Conservation (phyloP, 2,888 invertebrate genomes). For the Pogonocherus hispidulus region DNA sequence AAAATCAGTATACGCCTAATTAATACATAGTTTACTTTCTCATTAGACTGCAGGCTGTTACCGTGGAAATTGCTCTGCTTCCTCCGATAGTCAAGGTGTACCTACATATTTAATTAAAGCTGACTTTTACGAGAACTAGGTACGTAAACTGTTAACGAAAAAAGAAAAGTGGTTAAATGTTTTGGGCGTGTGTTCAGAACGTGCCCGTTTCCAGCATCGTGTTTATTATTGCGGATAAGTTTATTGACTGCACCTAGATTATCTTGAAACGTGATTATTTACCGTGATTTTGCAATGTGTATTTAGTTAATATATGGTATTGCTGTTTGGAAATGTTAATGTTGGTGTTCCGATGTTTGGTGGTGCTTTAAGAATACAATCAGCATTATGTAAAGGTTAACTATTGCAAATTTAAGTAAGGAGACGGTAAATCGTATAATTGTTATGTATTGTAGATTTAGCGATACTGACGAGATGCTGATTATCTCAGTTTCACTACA, state of each 20-base stretch:
- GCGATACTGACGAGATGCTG: too few relatives aligned
- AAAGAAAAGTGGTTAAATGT: slow-evolving; percentile 19
- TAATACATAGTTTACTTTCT: not conserved
- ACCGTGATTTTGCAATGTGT: slow-evolving; percentile 1
- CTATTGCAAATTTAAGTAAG: too few relatives aligned
- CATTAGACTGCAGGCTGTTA: slow-evolving; percentile 9
- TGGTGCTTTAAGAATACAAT: too few relatives aligned
- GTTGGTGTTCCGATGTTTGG: too few relatives aligned
- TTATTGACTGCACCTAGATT: slow-evolving; percentile 12
- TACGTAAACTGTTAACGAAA: slow-evolving; percentile 5
- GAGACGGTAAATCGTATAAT: too few relatives aligned
- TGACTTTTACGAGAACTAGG: slow-evolving; percentile 1
- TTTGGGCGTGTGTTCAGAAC: slow-evolving; percentile 20
- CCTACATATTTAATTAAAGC: slow-evolving; percentile 11
- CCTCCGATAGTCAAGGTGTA: not conserved
- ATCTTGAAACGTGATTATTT: slow-evolving; percentile 5
- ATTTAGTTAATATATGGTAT: too few relatives aligned
- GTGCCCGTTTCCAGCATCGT: slow-evolving; percentile 16
- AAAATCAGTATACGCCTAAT: not conserved
- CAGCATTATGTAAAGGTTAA: too few relatives aligned
- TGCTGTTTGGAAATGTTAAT: too few relatives aligned
- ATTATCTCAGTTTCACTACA: too few relatives aligned
- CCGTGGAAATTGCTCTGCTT: slow-evolving; percentile 10
- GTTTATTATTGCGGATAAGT: slow-evolving; percentile 14
- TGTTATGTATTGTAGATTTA: too few relatives aligned